These are phyloP conservation scores for Enteromius mattozi DNA, from an alignment of 2,797 vertebrate genomes.

Conservation along the genomic window DNA sequence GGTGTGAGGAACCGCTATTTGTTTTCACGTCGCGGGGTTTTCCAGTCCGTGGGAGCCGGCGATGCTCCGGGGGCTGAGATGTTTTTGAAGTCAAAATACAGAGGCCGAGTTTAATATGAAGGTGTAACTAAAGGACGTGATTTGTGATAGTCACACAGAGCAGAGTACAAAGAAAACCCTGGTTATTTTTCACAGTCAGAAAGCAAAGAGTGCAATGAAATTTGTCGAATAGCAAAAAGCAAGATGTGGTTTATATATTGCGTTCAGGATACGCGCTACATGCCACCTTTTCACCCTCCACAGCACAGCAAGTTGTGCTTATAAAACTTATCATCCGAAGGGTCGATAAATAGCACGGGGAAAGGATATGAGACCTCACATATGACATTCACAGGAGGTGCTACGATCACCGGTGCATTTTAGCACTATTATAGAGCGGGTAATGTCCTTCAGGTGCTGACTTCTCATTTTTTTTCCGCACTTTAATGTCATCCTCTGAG, in stretches of 20 bases:
- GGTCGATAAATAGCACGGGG: slow-evolving; percentile 50
- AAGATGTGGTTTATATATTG: background rate
- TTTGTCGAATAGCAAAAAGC: background rate
- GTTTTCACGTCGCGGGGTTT: slow-evolving; percentile 59
- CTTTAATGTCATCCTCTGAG: slow-evolving; percentile 43
- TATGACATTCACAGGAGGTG: slow-evolving; percentile 44
- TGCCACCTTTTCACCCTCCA: slow-evolving; percentile 39
- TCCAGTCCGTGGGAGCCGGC: slow-evolving; percentile 49
- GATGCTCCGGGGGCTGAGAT: slow-evolving; percentile 43
- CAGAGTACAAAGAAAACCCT: background rate
- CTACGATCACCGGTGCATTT: slow-evolving; percentile 45
- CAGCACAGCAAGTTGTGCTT: slow-evolving; percentile 33
- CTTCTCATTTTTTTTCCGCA: slow-evolving; percentile 37
- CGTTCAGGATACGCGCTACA: slow-evolving; percentile 9
- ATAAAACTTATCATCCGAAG: slow-evolving; percentile 45
- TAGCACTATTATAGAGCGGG: slow-evolving; percentile 39
- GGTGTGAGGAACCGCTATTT: slow-evolving; percentile 55
- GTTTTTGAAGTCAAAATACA: slow-evolving; percentile 47
- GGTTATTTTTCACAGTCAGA: slow-evolving; percentile 19
- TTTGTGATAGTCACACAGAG: slow-evolving; percentile 21
- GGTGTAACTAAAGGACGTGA: slow-evolving; percentile 3
- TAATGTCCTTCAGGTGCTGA: slow-evolving; percentile 54
- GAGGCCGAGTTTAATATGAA: slow-evolving; percentile 22
- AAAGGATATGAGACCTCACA: slow-evolving; percentile 41
- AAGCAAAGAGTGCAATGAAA: slow-evolving; percentile 24